Base-by-base conservation (phyloP, 2,797 vertebrate genomes). In the Galaxias olidus region DNA sequence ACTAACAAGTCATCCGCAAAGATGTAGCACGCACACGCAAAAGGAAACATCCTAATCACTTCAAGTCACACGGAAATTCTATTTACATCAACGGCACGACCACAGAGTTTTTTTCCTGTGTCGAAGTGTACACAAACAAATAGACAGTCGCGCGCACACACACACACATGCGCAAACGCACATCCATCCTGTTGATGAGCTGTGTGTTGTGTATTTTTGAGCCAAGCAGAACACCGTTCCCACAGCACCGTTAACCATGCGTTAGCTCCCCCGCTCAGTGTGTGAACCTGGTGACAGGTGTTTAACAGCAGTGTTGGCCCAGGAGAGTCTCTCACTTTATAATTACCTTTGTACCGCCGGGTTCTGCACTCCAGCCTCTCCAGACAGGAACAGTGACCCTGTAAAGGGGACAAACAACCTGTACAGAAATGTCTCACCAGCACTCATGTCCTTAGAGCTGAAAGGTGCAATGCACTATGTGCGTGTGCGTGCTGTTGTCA, bases 311-410 rank as follows among this genome's bases (percentile, higher is more conserved):
- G 74, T 60, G 55, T 46, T 66, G 65, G 64, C 68, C 76, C 64
- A 72, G 65, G 63, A 49, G 68, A 80, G 59, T 63, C 56, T 72
- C 75, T n/a, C 80, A 81, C 76, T 73, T 77, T 72, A 71, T 65
- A 73, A 80, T 70, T 72, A 81, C 65, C 20, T 61, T 70, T 72
- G 61, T 71, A 59, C 65, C 63, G 63, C 56, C 69, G 62, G 73
- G 70, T 71, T 66, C 52, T 19, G 52, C 4, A n/a, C n/a, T 20
- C 9, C 10, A 56, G 15, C 61, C 30, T 69, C 68, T 58, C 71
- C 61, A 76, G 11, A 46, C 50, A 55, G 77, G 75, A 64, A 68
- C 64, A 46, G 55, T 63, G 69, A 79, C 65, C 69, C 72, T 73
- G 62, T 74, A 65, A 82, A 61, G 74, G 70, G 71, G 67, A 71